These are phyloP conservation scores for Pantherophis vulpinus DNA, from an alignment of 2,797 vertebrate species.

Conservation along the genomic window DNA sequence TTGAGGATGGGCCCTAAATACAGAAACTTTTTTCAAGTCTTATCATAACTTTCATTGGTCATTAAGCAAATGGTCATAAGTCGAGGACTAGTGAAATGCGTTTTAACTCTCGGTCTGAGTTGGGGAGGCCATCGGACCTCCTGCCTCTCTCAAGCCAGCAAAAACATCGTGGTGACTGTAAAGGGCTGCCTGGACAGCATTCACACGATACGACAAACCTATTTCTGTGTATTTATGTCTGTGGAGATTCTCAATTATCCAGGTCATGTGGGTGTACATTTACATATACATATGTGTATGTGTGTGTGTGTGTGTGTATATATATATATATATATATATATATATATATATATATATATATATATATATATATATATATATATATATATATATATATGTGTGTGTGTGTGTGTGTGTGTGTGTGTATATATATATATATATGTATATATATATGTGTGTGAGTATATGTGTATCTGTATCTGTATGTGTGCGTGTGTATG, in stretches of 20 bases:
- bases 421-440: too few species aligned
- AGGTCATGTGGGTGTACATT: fast-evolving
- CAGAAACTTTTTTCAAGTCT: background rate
- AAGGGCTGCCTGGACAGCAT: background rate
- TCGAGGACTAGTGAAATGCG: background rate
- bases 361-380: too few species aligned
- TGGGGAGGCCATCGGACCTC: background rate
- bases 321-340: too few species aligned
- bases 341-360: too few species aligned
- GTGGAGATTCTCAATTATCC: background rate
- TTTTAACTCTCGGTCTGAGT: background rate
- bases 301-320: too few species aligned
- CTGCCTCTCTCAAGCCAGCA: background rate
- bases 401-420: too few species aligned
- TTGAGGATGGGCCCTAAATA: background rate
- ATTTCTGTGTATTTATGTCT: background rate
- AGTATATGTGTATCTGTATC: too few species aligned
- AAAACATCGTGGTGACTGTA: fast-evolving
- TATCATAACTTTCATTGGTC: background rate
- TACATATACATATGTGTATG: too few species aligned
- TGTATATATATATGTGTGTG: too few species aligned
- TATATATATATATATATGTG: too few species aligned
- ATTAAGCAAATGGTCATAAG: background rate
- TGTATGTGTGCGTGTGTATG: too few species aligned
- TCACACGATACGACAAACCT: background rate